These are phyloP conservation scores for Biston stratarius DNA, from an alignment of 2,888 invertebrate species.

Conservation along the genomic window DNA sequence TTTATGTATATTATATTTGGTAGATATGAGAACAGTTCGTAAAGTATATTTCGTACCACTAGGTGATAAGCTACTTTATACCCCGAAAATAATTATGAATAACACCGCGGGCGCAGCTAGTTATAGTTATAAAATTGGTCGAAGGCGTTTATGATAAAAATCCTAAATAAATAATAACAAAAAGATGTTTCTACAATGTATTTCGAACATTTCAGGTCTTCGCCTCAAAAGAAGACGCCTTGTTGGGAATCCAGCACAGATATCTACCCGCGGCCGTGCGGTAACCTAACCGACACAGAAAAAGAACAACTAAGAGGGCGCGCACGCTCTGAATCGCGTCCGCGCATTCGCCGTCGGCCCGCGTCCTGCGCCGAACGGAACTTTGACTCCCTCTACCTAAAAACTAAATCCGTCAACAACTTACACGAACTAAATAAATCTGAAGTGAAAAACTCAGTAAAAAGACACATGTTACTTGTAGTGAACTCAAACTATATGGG, in stretches of 20 bases:
- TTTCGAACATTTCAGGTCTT: conserved; percentile 72
- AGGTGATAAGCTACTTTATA: too few species aligned
- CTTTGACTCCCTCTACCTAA: conserved; percentile 90
- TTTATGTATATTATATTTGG: too few species aligned
- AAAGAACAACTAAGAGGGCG: conserved; percentile 88
- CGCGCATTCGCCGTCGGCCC: conserved; percentile 69
- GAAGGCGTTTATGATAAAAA: too few species aligned
- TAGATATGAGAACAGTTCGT: too few species aligned
- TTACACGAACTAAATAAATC: conserved; percentile 60
- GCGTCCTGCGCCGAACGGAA: conserved; percentile 89
- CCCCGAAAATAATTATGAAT: too few species aligned
- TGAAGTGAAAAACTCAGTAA: conserved; percentile 52
- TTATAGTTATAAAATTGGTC: too few species aligned
- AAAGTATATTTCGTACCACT: too few species aligned
- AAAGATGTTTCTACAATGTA: not conserved
- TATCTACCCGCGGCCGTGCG: conserved; percentile 92
- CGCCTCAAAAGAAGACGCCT: conserved; percentile 87
- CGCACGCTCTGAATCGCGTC: conserved; percentile 90
- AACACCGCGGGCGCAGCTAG: too few species aligned
- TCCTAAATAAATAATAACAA: too few species aligned
- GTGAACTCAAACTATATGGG: conserved; percentile 89
- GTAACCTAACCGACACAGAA: conserved; percentile 93
- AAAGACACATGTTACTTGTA: conserved; percentile 90
- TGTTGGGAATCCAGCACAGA: conserved; percentile 94
- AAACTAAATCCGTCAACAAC: conserved; percentile 77